phyloP scores from a whole-genome alignment of 2,888 invertebrate species.

The Trachelus tabidus region DNA sequence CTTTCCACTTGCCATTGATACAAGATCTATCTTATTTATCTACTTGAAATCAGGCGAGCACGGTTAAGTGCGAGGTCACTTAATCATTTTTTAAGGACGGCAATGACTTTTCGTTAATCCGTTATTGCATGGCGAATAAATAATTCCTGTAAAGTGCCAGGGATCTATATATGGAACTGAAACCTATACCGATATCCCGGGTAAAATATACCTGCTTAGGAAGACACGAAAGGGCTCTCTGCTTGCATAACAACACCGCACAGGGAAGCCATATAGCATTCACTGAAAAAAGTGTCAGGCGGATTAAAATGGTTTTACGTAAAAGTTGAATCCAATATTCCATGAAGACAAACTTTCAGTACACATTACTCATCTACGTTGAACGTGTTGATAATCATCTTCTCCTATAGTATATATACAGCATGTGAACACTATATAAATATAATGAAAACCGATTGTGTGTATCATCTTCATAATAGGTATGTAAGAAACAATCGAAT shows the following conservation, averaged over 20 bases:
- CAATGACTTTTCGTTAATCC: not conserved
- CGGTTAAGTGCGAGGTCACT: not conserved
- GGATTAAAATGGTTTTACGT: slow-evolving; percentile 54
- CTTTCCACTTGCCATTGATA: not conserved
- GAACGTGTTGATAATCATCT: not conserved
- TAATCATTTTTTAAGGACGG: not conserved
- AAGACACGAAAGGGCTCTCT: not conserved
- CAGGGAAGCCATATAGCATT: slow-evolving; percentile 41
- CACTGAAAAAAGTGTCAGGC: slow-evolving; percentile 32
- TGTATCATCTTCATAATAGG: not conserved
- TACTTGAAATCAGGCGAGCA: not conserved
- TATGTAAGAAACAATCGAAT: slow-evolving; percentile 29
- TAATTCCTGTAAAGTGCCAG: not conserved
- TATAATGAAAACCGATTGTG: not conserved
- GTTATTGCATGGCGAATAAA: not conserved
- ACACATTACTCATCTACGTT: not conserved
- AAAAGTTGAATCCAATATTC: slow-evolving; percentile 54
- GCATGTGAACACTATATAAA: not conserved
- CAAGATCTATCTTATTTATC: not conserved
- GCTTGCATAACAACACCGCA: slow-evolving; percentile 34
- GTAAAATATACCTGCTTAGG: not conserved
- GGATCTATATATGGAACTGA: not conserved
- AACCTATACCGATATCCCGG: not conserved
- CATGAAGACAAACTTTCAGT: not conserved
- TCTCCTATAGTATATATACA: not conserved